Base-by-base conservation (phyloP, 1,140 invertebrate genomes). In the Ceratitis capitata region DNA sequence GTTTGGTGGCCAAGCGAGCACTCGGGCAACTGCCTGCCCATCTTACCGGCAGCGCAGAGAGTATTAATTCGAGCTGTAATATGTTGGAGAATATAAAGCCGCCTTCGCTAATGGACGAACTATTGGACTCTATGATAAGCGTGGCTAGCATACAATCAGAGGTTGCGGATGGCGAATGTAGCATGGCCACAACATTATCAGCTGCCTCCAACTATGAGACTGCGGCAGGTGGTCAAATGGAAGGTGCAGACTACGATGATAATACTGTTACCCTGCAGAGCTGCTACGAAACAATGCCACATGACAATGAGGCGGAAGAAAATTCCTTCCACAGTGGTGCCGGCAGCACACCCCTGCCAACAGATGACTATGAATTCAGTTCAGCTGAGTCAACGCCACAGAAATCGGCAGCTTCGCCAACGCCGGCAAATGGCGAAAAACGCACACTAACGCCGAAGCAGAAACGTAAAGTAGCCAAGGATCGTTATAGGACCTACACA, bases 91-190 rank as follows among this genome's bases (percentile, higher is more conserved):
- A 96, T 86, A 94, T 97, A 1, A 96, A 96, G 88, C 96, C 96
- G 19, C 96, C 97, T 0, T 96, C 96, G 0, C 93, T 95, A 86
- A 95, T 97, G 94, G 95, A 96, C 69, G 94, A 96, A 86, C 88
- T 96, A 16, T 93, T 95, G 0, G 96, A 96, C 87, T 95, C 97
- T 93, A 96, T 97, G 94, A 92, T 97, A 10, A 97, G 96, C 84
- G 95, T 97, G 1, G 95, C 96, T 0, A 97, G 96, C 88, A 96
- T 97, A 47, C 95, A 95, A 16, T 96, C 95, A 1, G 96, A 97
- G 92, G 93, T 95, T 6, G 95, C 94, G 0, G 96, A 97, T 78
- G 86, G 86, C 0, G 88, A 88, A 23, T 86, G 87, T 42, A 90
- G 88, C 35, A 89, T 88, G 86, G 88, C 90, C 9, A 91, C 91